Evolutionary conservation across 2,797 vertebrate genomes (phyloP).

Genomic region (Clarias laeviceps): DNA sequence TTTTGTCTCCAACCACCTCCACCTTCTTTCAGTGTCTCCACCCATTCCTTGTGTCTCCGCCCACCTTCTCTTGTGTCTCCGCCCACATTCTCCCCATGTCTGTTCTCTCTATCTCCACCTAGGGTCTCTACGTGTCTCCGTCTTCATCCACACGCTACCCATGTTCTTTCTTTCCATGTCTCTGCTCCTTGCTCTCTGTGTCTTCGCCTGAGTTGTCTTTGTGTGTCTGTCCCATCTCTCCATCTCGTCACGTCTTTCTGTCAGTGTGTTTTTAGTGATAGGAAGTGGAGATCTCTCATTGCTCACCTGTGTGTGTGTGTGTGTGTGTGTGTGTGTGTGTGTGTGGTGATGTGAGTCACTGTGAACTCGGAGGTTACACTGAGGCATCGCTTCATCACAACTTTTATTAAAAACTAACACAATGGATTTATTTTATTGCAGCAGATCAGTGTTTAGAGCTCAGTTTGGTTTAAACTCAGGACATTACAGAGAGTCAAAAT

Average conservation of each 20-base stretch:
- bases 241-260: conserved; percentile 2
- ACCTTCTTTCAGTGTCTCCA: too few relatives aligned
- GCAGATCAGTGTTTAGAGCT: too few relatives aligned
- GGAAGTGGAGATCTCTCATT: conserved; percentile 40
- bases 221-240: not conserved
- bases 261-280: conserved; percentile 42
- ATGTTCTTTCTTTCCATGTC: not conserved
- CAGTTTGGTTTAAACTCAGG: too few relatives aligned
- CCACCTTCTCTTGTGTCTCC: not conserved
- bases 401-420: not conserved
- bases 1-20: not conserved
- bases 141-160: too few relatives aligned
- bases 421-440: too few relatives aligned
- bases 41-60: not conserved
- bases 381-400: not conserved
- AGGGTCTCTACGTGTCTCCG: not conserved
- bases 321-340: conserved; percentile 1
- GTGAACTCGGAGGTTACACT: not conserved
- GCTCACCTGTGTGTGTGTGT: conserved; percentile 31
- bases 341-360: not conserved
- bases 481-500: too few relatives aligned
- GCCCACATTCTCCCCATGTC: not conserved
- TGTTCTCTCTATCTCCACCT: too few relatives aligned
- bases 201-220: not conserved
- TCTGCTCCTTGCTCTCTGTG: not conserved